Evolutionary conservation across 2,113 vertebrate species (phyloP).

Genomic region (Numenius arquata): DNA sequence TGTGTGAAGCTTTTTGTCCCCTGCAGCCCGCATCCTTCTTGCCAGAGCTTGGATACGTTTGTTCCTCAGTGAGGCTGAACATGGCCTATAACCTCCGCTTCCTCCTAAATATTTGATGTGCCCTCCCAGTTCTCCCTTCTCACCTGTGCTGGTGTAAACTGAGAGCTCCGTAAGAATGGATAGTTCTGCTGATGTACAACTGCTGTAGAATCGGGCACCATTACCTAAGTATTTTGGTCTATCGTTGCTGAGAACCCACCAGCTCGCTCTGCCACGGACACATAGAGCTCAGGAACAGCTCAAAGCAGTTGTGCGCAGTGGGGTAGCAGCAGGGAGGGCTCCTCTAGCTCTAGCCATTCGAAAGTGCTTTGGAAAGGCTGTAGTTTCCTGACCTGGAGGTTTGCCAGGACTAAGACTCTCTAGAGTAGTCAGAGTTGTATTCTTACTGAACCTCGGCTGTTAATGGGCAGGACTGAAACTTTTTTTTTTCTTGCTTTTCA

Average conservation of each 20-base stretch:
- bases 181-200: background rate
- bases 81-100: slow-evolving; percentile 30
- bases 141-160: background rate
- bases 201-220: background rate
- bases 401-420: background rate
- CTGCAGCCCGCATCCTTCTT: background rate
- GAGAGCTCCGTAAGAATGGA: background rate
- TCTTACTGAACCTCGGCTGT: background rate
- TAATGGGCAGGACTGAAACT: background rate
- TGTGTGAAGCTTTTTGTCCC: background rate
- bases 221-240: background rate
- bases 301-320: background rate
- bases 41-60: background rate
- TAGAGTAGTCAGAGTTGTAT: background rate
- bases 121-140: background rate
- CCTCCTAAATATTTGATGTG: background rate
- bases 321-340: background rate
- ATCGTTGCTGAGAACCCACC: background rate
- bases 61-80: slow-evolving; percentile 11
- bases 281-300: background rate
- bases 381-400: background rate
- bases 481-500: background rate
- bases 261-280: background rate
- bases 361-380: background rate
- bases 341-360: background rate